Evolutionary conservation across 2,113 vertebrate genomes (phyloP), one percentile per base, ranked within the genome.

Genomic region (Mionectes macconnelli): DNA sequence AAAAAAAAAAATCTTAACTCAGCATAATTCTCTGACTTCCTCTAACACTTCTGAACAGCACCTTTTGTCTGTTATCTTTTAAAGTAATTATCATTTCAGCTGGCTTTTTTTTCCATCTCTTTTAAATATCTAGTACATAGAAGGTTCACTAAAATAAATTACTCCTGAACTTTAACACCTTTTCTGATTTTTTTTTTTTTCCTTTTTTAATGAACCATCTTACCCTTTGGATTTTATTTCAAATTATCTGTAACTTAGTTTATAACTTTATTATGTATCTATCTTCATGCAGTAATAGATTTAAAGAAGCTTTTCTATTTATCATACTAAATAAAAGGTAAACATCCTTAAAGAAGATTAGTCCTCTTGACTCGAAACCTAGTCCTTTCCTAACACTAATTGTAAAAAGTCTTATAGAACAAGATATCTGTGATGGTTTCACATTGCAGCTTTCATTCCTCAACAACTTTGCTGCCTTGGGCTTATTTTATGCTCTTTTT

Each of bases 81-180:
- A 62, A 79, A 97, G 91, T 97, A 94, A 96, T 96, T 52, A 18
- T 84, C 50, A 70, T 87, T 93, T 92, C 94, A 94, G 70, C 80
- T 81, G 35, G 40, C 8, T 60, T 91, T 89, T 72, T 39, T 87
- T 56, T 23, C 47, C 53, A 7, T 77, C 69, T 87, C 31, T 94
- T 76, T 52, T 52, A 90, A 95, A 16, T 12, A 75, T 56, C 50
- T 92, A 14, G 33, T 52, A 75, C 9, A 30, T 42, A 31, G 45
- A 94, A 49, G 14, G 50, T 55, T 86, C 37, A 45, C 35, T 12
- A 74, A 93, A 89, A 63, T 62, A 73, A 55, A 89, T 93, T 9
- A 18, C 8, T 27, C n/a, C 25, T 72, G 21, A 63, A 81, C 59
- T 76, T 62, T 73, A 64, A 52, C 77, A 79, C 44, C 20, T 79